Evolutionary conservation across 1,140 invertebrate species (phyloP), one percentile per base, ranked within the genome.

Genomic region (Orius insidiosus): DNA sequence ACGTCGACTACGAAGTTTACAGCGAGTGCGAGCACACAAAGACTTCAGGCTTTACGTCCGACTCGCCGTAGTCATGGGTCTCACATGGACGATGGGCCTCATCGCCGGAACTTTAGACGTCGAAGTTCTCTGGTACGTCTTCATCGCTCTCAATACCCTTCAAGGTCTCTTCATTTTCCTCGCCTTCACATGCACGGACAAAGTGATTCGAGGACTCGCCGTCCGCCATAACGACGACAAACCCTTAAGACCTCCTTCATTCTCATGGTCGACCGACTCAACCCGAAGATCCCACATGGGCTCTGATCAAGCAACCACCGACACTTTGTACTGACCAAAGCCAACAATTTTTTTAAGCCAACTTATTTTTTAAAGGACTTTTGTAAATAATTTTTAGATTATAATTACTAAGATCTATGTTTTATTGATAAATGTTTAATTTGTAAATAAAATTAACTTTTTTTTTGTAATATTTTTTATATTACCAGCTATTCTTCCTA

Each of bases 151-250:
- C 10, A 74, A 73, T 53, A 67, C 69, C 4, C 59, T 72, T 7
- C 71, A 74, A 55, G 72, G 72, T 2, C 51, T 73, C 7, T 74
- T 73, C 54, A 69, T 75, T 30, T 71, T 73, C 51, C 49, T 71
- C 1, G 70, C 69, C 0, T 74, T 74, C 58, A 68, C 72, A 6
- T 72, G 66, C 51, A 70, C 61, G 5, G 51, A 60, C 5, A 62
- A 62, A 50, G 57, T 62, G 9, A 51, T 61, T 3, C 52, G 57
- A 43, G 56, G 49, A 2, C 36, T 65, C 3, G 54, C 54, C n/a
- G 24, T 46, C 14, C 34, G 46, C 6, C 15, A 38, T 2, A 39
- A 35, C 1, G 46, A 50, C 14, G 46, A 47, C 37, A 49, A 50
- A 48, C 48, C 47, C 16, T 47, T 54, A 5, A 32, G 52, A 6